phyloP scores from a whole-genome alignment of 2,888 invertebrate species.

The Noctua fimbriata region DNA sequence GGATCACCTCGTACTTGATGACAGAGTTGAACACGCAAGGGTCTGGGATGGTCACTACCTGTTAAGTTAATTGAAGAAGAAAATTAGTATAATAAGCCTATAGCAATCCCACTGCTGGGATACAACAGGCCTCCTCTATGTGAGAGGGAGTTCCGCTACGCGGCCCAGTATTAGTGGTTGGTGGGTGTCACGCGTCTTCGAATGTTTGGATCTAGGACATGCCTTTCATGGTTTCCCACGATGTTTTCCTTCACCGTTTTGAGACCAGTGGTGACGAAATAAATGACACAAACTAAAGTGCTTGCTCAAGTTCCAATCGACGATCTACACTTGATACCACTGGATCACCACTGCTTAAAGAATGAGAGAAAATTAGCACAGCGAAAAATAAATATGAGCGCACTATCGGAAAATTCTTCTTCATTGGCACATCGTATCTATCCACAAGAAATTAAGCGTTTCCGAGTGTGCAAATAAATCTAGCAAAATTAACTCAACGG shows the following conservation, averaged over 20 bases:
- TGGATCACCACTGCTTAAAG: neutral
- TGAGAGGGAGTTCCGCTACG: neutral
- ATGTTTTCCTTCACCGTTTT: neutral
- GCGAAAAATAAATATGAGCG: neutral
- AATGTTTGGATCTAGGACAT: neutral
- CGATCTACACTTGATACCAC: neutral
- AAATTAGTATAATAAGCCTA: neutral
- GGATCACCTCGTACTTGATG: constrained; percentile 85
- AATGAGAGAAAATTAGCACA: neutral
- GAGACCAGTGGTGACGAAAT: neutral
- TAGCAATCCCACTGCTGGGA: neutral
- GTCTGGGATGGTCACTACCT: constrained; percentile 78
- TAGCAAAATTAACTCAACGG: neutral
- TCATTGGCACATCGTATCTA: neutral
- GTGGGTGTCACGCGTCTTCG: neutral
- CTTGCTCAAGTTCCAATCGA: neutral
- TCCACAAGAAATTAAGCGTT: neutral
- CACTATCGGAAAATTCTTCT: neutral
- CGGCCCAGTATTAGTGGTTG: neutral
- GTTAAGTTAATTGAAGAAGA: constrained; percentile 18
- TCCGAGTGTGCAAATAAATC: neutral
- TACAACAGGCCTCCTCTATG: neutral
- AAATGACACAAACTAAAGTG: neutral
- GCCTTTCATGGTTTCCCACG: neutral
- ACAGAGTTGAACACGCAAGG: constrained; percentile 85